Evolutionary conservation across 1,140 invertebrate species (phyloP), one percentile per base, ranked within the genome.

Genomic region (Drosophila ambigua): DNA sequence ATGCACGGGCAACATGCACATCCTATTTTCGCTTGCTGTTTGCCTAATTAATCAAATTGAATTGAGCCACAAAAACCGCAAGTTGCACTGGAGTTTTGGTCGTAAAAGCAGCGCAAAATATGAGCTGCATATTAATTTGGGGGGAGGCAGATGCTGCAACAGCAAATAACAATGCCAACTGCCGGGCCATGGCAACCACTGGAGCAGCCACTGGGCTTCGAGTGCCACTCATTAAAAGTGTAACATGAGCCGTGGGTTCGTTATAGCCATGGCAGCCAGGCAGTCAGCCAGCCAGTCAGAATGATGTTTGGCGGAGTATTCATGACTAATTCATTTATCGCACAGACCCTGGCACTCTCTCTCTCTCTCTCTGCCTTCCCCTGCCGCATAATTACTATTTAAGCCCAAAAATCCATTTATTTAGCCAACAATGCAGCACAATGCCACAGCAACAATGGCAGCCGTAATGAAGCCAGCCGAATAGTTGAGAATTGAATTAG

Each of bases 321-420:
- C 74, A 87, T 87, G 79, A 72, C 78, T 85, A 87, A 87, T 85
- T 82, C 83, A 87, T 87, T 87, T 87, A 87, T 51, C 77, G 11
- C 35, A 13, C 11, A 13, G 69, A 74, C 50, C 77, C 44, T 8
- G 59, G 46, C 61, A 74, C 51, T 73, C 50, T 20, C 26, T 58
- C 15, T 7, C 45, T 28, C 28, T 9, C 28, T 8, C 7, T 31
- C 8, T 31, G 2, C 9, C 28, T 16, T 8, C 46, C 43, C 23
- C 59, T 44, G 57, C 63, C 76, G 58, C 55, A 77, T 77, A 63
- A 77, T 31, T 31, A 31, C 31, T 9, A 31, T 31, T 31, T 31
- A 31, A 31, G 7, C 31, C 31, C 31, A 83, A 83, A 88, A 79
- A 79, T 87, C 79, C 83, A 87, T 87, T 87, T 87, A 87, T 87